phyloP scores from a whole-genome alignment of 1,140 invertebrate genomes.

The Onthophagus taurus region DNA sequence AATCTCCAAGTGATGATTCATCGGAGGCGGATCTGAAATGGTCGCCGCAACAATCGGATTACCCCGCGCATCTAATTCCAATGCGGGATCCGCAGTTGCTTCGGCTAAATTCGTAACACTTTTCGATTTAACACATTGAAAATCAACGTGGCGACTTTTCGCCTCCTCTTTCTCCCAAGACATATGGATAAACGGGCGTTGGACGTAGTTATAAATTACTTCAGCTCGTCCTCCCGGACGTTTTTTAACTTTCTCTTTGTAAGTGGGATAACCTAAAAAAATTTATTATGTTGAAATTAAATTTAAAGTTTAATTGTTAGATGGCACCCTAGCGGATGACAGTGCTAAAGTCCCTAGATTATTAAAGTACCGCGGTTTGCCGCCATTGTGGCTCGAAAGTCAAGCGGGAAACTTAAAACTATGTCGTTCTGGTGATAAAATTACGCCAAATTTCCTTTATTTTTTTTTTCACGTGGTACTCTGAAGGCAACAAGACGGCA shows the following conservation, averaged over 20 bases:
- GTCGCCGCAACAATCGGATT: slow-evolving; percentile 34
- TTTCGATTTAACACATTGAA: slow-evolving; percentile 92
- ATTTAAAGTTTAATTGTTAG: too few relatives aligned
- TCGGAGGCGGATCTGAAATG: slow-evolving; percentile 24
- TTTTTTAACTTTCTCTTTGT: slow-evolving; percentile 94
- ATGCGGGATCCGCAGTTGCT: slow-evolving; percentile 76
- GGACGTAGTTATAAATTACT: slow-evolving; percentile 99
- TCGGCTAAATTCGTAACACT: slow-evolving; percentile 89
- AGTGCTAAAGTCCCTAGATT: too few relatives aligned
- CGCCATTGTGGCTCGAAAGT: too few relatives aligned
- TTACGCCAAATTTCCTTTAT: too few relatives aligned
- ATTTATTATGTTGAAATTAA: neutral
- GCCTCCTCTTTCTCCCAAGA: slow-evolving; percentile 99
- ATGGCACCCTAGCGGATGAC: too few relatives aligned
- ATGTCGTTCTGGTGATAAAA: too few relatives aligned
- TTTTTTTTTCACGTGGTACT: too few relatives aligned
- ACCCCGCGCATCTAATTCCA: slow-evolving; percentile 54
- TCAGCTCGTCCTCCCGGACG: slow-evolving; percentile 84
- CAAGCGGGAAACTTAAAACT: too few relatives aligned
- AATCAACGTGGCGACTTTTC: slow-evolving; percentile 97
- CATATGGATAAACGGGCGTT: slow-evolving; percentile 99
- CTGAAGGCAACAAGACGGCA: too few relatives aligned
- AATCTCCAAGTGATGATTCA: slow-evolving; percentile 18
- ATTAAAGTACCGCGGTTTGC: too few relatives aligned
- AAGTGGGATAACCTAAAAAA: slow-evolving; percentile 79